Conservation (phyloP, 2,888 invertebrate genomes). For the Leucania comma region DNA sequence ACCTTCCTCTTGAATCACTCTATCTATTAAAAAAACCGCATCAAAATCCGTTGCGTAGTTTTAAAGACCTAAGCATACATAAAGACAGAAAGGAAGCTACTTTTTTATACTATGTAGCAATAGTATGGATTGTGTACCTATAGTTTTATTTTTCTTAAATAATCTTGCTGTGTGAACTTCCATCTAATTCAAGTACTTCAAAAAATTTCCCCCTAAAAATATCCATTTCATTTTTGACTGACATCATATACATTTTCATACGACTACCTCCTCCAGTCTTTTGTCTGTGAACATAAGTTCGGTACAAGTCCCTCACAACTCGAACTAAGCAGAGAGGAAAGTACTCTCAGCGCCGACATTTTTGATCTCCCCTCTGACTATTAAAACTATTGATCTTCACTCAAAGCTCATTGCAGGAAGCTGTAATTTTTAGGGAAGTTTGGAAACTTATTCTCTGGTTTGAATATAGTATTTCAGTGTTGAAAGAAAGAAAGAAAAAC, state of each 20-base stretch:
- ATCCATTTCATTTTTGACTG: neutral
- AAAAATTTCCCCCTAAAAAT: conserved; percentile 9
- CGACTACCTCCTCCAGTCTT: conserved; percentile 25
- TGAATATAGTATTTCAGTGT: neutral
- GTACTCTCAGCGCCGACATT: conserved; percentile 37
- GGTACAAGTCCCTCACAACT: conserved; percentile 42
- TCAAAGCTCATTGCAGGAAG: conserved; percentile 40
- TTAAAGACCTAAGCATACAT: too few species aligned
- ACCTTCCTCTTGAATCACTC: too few species aligned
- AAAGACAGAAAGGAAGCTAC: too few species aligned
- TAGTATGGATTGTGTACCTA: too few species aligned
- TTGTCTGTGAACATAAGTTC: conserved; percentile 36
- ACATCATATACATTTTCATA: conserved; percentile 16
- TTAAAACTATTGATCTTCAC: conserved; percentile 58
- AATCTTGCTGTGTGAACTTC: too few species aligned
- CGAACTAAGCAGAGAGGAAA: conserved; percentile 45
- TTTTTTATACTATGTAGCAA: too few species aligned
- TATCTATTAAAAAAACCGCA: too few species aligned
- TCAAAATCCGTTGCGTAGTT: too few species aligned
- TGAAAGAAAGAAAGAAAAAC: too few species aligned
- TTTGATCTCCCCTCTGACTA: conserved; percentile 61
- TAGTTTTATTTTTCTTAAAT: too few species aligned
- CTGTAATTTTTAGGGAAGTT: conserved; percentile 40
- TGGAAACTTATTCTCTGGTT: neutral
- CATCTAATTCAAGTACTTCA: neutral